Conservation (phyloP, 2,888 invertebrate species). For the Parascotia fuliginaria region DNA sequence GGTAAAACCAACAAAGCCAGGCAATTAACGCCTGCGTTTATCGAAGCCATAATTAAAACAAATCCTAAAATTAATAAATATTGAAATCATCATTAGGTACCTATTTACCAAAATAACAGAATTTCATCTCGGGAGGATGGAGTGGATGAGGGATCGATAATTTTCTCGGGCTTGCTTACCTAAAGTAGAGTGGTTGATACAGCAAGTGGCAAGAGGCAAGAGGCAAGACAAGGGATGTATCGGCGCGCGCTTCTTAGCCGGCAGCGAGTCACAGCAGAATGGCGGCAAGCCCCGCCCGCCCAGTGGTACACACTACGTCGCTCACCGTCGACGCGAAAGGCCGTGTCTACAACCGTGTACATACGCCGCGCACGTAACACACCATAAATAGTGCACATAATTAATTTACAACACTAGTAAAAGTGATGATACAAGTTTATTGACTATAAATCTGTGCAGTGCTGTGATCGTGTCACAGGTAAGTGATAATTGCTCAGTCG, state of each 20-base stretch:
- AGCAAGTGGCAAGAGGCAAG: conserved; percentile 19
- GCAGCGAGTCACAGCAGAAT: conserved; percentile 33
- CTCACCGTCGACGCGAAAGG: conserved; percentile 70
- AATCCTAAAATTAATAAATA: too few species aligned
- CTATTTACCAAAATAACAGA: too few species aligned
- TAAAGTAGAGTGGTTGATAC: conserved; percentile 40
- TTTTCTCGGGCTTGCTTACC: conserved; percentile 40
- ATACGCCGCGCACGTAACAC: conserved; percentile 42
- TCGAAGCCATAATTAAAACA: too few species aligned
- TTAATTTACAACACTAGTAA: conserved; percentile 82
- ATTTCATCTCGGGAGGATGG: conserved; percentile 11
- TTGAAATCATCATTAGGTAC: too few species aligned
- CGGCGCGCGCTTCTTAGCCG: conserved; percentile 62
- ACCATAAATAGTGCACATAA: conserved; percentile 75
- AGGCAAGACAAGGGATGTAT: conserved; percentile 56
- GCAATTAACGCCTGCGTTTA: too few species aligned
- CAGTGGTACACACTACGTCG: conserved; percentile 61
- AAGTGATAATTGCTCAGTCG: conserved; percentile 83
- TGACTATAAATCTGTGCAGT: conserved; percentile 83
- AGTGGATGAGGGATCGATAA: conserved; percentile 39
- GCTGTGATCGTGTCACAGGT: conserved; percentile 83
- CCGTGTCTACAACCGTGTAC: conserved; percentile 58
- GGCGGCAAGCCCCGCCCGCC: conserved; percentile 72
- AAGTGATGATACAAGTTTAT: conserved; percentile 84
- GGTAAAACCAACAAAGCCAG: too few species aligned